Conservation (phyloP, 2,797 vertebrate species). For the Sebastes trivittatus region DNA sequence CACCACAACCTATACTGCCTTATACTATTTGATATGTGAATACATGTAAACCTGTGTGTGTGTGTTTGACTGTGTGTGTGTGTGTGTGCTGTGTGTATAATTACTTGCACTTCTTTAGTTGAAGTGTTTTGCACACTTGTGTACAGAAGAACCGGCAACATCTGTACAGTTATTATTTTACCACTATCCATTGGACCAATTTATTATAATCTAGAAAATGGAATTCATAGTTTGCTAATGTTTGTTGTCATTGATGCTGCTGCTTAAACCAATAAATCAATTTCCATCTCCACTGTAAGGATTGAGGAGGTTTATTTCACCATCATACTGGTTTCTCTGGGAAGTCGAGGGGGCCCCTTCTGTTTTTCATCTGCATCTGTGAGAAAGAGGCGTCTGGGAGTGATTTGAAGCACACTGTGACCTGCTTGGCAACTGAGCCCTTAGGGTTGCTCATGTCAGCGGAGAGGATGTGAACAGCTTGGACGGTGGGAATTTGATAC, state of each 20-base stretch:
- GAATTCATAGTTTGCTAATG: constrained; percentile 5
- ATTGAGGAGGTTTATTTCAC: constrained; percentile 36
- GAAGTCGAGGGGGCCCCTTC: constrained; percentile 31
- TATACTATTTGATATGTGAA: constrained; percentile 54
- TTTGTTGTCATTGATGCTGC: constrained; percentile 58
- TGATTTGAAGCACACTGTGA: constrained; percentile 79
- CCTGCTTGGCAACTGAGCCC: constrained; percentile 71
- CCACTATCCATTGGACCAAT: constrained; percentile 48
- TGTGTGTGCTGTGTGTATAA: constrained; percentile 21
- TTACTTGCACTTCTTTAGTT: constrained; percentile 36
- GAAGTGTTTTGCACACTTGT: constrained; percentile 64
- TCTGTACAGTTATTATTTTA: constrained; percentile 49
- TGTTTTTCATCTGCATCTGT: constrained; percentile 58
- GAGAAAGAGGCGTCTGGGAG: constrained; percentile 76
- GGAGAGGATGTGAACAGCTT: constrained; percentile 76
- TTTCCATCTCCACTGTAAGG: constrained; percentile 39
- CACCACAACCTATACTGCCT: constrained; percentile 29
- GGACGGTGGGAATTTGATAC: constrained; percentile 69
- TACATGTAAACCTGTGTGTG: constrained; percentile 47
- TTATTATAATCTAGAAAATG: constrained; percentile 26
- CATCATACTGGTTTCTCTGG: constrained; percentile 22
- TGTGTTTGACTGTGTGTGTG: constrained; percentile 22
- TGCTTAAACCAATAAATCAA: constrained; percentile 72
- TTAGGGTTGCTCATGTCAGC: constrained; percentile 75
- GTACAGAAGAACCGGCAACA: constrained; percentile 27